Evolutionary conservation across 2,797 vertebrate species (phyloP).

Genomic region (Hirundo rustica): DNA sequence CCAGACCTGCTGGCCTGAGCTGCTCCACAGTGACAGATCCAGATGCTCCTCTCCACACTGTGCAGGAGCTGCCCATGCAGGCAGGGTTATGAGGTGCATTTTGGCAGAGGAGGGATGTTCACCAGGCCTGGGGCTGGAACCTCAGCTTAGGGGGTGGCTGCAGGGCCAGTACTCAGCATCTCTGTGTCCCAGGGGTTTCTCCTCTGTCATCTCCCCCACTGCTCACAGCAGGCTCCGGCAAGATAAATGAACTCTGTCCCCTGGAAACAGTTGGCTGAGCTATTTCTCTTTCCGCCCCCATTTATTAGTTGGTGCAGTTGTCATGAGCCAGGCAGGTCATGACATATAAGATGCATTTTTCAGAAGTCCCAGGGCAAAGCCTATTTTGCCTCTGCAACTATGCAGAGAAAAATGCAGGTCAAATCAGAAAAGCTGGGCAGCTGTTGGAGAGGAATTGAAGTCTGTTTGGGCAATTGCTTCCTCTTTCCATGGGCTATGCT

Average conservation of each 20-base stretch:
- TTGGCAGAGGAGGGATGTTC: not conserved
- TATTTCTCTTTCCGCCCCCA: slow-evolving; percentile 58
- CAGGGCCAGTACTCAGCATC: not conserved
- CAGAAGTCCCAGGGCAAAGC: slow-evolving; percentile 34
- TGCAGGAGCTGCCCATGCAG: not conserved
- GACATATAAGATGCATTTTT: slow-evolving; percentile 55
- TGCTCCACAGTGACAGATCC: not conserved
- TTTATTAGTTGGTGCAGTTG: slow-evolving; percentile 63
- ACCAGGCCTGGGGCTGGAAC: not conserved
- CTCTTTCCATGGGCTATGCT: not conserved
- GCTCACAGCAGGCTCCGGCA: not conserved
- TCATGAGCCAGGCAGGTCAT: slow-evolving; percentile 54
- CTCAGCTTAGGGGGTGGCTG: not conserved
- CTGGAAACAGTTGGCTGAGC: slow-evolving; percentile 60
- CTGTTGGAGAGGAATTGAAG: not conserved
- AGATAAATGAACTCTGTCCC: slow-evolving; percentile 47
- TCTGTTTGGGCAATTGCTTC: not conserved
- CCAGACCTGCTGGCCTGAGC: not conserved
- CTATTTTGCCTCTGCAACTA: slow-evolving; percentile 28
- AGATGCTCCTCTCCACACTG: not conserved
- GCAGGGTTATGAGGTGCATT: not conserved
- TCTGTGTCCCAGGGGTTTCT: not conserved
- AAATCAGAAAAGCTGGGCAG: slow-evolving; percentile 19
- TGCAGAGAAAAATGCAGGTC: slow-evolving; percentile 25
- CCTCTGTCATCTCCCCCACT: rapidly evolving